These are phyloP conservation scores for Archips crataeganus DNA, from an alignment of 2,888 invertebrate genomes.

Conservation along the genomic window DNA sequence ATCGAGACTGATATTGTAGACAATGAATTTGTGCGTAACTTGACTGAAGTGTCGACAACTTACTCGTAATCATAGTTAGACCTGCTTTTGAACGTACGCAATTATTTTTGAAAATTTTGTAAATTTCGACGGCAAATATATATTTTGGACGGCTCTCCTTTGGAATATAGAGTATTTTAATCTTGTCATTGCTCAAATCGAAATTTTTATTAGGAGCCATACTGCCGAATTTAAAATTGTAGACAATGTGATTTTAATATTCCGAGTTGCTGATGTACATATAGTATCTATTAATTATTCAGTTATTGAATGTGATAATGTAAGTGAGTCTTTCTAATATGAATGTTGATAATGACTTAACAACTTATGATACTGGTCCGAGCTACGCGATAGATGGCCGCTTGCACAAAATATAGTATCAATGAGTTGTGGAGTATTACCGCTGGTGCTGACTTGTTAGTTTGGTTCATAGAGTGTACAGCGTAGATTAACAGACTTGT, in stretches of 20 bases:
- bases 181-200: slow-evolving; percentile 81
- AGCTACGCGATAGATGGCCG: slow-evolving; percentile 36
- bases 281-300: slow-evolving; percentile 62
- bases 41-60: slow-evolving; percentile 66
- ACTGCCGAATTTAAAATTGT: slow-evolving; percentile 74
- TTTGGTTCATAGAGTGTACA: slow-evolving; percentile 49
- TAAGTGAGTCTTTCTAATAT: slow-evolving; percentile 70
- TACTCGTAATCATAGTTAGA: slow-evolving; percentile 78
- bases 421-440: slow-evolving; percentile 67
- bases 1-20: slow-evolving; percentile 84
- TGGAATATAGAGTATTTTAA: slow-evolving; percentile 77
- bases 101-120: slow-evolving; percentile 79
- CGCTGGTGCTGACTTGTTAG: slow-evolving; percentile 70
- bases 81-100: slow-evolving; percentile 77
- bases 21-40: slow-evolving; percentile 27
- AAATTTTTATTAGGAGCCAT: slow-evolving; percentile 80
- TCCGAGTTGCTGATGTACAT: slow-evolving; percentile 74
- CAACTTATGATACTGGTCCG: slow-evolving; percentile 63
- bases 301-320: slow-evolving; percentile 80
- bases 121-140: slow-evolving; percentile 74
- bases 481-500: slow-evolving; percentile 62
- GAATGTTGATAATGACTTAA: slow-evolving; percentile 66
- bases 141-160: slow-evolving; percentile 83
- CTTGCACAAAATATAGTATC: slow-evolving; percentile 57
- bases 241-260: slow-evolving; percentile 73